Percentiles rank a stretch among this genome's conserved stretches.
Evolutionary conservation across 1,140 invertebrate genomes (phyloP).

Genomic region (Spodoptera frugiperda): DNA sequence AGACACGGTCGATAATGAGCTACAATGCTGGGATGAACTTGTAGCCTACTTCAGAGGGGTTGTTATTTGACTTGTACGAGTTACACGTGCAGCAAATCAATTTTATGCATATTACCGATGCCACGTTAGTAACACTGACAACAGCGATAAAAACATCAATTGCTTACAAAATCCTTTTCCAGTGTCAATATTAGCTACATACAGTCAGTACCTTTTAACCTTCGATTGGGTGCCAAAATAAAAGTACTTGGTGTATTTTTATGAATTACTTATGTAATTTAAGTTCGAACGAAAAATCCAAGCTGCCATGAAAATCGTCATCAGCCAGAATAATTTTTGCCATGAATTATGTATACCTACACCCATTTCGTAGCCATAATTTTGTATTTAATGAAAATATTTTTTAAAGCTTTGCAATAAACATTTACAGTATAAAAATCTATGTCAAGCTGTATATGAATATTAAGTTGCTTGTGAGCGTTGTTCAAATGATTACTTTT

Average conservation of each 20-base stretch:
- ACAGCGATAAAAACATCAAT: too few species aligned
- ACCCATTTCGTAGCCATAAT: constrained; percentile 46
- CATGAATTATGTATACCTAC: constrained; percentile 45
- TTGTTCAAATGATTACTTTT: constrained; percentile 29
- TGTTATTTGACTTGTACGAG: too few species aligned
- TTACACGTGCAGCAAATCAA: too few species aligned
- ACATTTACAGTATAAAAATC: constrained; percentile 33
- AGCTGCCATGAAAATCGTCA: constrained; percentile 58
- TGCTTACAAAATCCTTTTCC: too few species aligned
- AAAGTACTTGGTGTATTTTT: constrained; percentile 52
- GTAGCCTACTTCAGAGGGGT: too few species aligned
- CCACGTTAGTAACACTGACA: too few species aligned
- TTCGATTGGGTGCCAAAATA: constrained; percentile 34
- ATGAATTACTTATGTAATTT: constrained; percentile 47
- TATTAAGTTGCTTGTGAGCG: constrained; percentile 34
- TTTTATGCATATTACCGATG: too few species aligned
- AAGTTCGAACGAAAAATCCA: constrained; percentile 49
- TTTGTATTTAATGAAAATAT: constrained; percentile 43
- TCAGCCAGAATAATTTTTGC: constrained; percentile 53
- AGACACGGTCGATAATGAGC: too few species aligned
- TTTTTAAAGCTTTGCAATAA: constrained; percentile 49
- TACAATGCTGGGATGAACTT: too few species aligned
- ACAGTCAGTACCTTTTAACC: background rate
- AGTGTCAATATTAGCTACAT: too few species aligned
- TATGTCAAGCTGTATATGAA: constrained; percentile 40